Base-by-base conservation (phyloP, 2,888 invertebrate genomes). In the Labia minor region DNA sequence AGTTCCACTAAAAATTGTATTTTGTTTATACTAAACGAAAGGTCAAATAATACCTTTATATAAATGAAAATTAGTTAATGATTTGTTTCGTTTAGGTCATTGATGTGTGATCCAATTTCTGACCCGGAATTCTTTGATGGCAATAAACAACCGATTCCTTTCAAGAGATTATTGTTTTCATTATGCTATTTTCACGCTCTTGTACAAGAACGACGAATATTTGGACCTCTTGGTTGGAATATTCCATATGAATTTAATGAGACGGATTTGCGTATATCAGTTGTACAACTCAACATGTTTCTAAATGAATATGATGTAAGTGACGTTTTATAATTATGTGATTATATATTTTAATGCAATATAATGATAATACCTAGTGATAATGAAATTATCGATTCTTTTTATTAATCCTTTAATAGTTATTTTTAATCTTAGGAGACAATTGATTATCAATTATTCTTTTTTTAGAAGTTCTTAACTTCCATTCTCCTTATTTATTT, bases 171-270 rank as follows among this genome's bases (percentile, higher is more conserved):
- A 20, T 79, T 96, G 67, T 96, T 87, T 76, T 88, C 90, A 1
- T 79, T 97, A 66, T 93, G 95, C 77, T 96, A 96, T 80, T 96
- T 96, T 80, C 96, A 97, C 77, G 96, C 92, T 0, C 83, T 93
- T 62, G 85, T 93, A 0, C 95, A 95, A 77, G 96, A 96, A 77
- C 81, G 96, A 66, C 79, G 92, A 4, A 92, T 92, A 77, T 96
- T 94, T 75, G 95, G 95, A 0, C 89, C 95, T 0, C 84, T 95
- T 19, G 96, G 96, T 0, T 96, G 95, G 95, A 97, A 96, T 76
- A 95, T 92, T 69, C 86, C 89, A 0, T 97, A 97, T 75, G 95
- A 95, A 76, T 97, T 96, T 77, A 95, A 95, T 75, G 95, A 96
- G 76, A 95, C 95, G 0, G 97, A 97, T 78, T 80, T 96, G 49